These are phyloP conservation scores for Hafferia zeledoni DNA, from an alignment of 2,797 vertebrate species.

Conservation along the genomic window DNA sequence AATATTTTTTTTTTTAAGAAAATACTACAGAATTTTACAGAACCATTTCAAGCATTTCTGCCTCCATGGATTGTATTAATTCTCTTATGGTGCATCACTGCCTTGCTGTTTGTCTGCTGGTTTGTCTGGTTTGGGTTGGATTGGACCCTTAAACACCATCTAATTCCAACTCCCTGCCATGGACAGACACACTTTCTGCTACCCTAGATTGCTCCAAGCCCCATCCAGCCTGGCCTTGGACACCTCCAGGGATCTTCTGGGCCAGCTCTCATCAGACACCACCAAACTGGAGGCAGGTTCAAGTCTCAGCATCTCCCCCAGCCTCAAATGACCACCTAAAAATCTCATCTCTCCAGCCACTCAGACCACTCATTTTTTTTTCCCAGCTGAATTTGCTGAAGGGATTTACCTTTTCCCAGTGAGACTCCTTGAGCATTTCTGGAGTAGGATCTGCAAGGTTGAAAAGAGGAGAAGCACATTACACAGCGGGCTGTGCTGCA, in stretches of 20 bases:
- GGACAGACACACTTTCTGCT: neutral
- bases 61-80: rapidly evolving
- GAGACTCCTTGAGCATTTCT: neutral
- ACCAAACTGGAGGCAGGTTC: neutral
- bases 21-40: neutral
- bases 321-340: rapidly evolving
- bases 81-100: neutral
- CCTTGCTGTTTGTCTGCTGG: neutral
- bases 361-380: neutral
- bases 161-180: neutral
- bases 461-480: neutral
- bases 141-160: neutral
- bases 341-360: neutral
- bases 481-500: rapidly evolving
- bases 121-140: neutral
- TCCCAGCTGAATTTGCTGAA: neutral
- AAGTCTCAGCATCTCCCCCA: neutral
- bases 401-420: conserved; percentile 45
- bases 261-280: rapidly evolving
- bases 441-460: conserved; percentile 15
- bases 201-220: neutral
- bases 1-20: neutral
- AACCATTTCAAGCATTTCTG: neutral
- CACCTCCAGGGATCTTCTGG: rapidly evolving
- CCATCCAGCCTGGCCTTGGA: rapidly evolving